Evolutionary conservation across 1,140 invertebrate genomes (phyloP), one percentile per base, ranked within the genome.

Genomic region (Pemphigus obesinymphae): DNA sequence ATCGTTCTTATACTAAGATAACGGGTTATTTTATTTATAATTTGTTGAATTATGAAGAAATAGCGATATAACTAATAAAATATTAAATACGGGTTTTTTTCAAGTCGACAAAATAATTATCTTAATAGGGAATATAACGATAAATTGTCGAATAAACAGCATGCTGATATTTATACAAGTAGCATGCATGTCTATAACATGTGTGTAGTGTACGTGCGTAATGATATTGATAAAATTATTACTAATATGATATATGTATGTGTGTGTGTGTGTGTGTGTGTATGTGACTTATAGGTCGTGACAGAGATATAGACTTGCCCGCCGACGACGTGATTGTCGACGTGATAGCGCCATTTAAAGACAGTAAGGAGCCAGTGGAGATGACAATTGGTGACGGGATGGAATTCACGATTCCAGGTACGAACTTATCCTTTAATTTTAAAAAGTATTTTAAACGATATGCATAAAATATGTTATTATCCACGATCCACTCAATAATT

Each of bases 351-450:
- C 94, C 93, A 87, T 58, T 48, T 55, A 91, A 93, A 86, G 93
- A 94, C 84, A 95, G 95, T 86, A 96, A 96, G 87, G 92, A 92
- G 84, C 93, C 95, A 87, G 90, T 96, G 76, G 95, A 96, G 89
- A 93, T 96, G 83, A 93, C 93, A 40, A 95, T 96, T 84, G 93
- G 94, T 11, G 94, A 96, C 86, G 94, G 94, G 63, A 94, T 96
- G 92, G 94, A 96, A 87, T 94, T 96, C 85, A 95, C 93, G 5
- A 95, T 96, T 88, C 94, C 95, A 87, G 94, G 93, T 93, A 90
- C n/a, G n/a, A n/a, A n/a, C n/a, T n/a, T n/a, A n/a, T n/a, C n/a
- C n/a, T n/a, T n/a, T n/a, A n/a, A n/a, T n/a, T n/a, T n/a, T n/a
- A n/a, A n/a, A n/a, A n/a, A n/a, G n/a, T n/a, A n/a, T n/a, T n/a